Conservation (phyloP, 2,113 vertebrate genomes). For the Drymodes brunneopygia region DNA sequence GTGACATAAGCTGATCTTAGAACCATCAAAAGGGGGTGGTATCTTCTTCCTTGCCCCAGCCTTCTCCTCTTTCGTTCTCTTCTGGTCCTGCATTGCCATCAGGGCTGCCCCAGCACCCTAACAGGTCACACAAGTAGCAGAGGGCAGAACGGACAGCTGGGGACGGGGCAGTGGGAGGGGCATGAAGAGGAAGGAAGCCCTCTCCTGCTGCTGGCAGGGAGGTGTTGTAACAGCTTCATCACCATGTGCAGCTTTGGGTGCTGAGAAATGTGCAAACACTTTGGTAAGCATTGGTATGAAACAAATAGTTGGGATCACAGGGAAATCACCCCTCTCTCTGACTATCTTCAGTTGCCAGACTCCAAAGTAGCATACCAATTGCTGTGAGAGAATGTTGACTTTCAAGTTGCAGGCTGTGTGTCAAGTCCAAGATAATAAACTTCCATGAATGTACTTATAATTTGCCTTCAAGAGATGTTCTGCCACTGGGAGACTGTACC, state of each 20-base stretch:
- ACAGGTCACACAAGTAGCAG: rapidly evolving
- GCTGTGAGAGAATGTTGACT: not conserved
- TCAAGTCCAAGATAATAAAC: not conserved
- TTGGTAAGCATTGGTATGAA: not conserved
- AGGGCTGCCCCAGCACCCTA: not conserved
- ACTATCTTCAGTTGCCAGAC: not conserved
- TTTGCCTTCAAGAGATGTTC: not conserved
- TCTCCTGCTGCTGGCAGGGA: not conserved
- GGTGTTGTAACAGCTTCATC: not conserved
- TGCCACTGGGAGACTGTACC: rapidly evolving
- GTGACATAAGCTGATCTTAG: not conserved
- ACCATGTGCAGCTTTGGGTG: not conserved
- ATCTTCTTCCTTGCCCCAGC: not conserved
- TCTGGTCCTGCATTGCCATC: not conserved
- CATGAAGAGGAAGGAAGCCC: not conserved
- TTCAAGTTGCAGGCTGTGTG: rapidly evolving
- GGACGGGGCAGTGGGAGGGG: not conserved
- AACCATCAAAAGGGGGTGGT: not conserved
- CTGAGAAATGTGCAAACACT: not conserved
- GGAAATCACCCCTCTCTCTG: not conserved
- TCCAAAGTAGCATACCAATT: not conserved
- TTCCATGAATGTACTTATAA: not conserved
- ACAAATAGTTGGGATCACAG: not conserved
- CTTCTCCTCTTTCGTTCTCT: not conserved
- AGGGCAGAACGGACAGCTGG: not conserved